Evolutionary conservation across 1,140 invertebrate species (phyloP).

Genomic region (Frieseomelitta varia): DNA sequence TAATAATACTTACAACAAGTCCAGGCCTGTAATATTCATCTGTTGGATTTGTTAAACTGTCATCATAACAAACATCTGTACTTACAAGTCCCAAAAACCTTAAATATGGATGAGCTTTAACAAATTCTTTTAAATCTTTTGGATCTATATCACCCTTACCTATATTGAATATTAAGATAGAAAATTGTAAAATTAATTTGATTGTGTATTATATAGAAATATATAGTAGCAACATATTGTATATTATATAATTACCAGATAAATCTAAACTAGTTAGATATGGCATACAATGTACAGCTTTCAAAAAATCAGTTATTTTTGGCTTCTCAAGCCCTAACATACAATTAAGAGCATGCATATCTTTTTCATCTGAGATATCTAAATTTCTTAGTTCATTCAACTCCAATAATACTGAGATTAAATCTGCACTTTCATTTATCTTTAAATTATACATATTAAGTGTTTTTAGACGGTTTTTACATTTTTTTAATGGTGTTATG

Average conservation of each 20-base stretch:
- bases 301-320: slow-evolving; percentile 82
- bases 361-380: slow-evolving; percentile 86
- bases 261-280: slow-evolving; percentile 87
- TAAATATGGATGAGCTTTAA: slow-evolving; percentile 81
- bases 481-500: slow-evolving; percentile 85
- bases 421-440: slow-evolving; percentile 80
- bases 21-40: slow-evolving; percentile 79
- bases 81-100: slow-evolving; percentile 86
- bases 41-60: slow-evolving; percentile 82
- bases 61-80: slow-evolving; percentile 84
- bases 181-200: neutral
- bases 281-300: slow-evolving; percentile 83
- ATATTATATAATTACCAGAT: slow-evolving; percentile 82
- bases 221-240: neutral
- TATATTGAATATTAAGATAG: slow-evolving; percentile 54
- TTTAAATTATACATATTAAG: slow-evolving; percentile 87
- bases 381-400: slow-evolving; percentile 84
- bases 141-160: slow-evolving; percentile 84
- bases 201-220: slow-evolving; percentile 7
- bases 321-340: slow-evolving; percentile 78
- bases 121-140: slow-evolving; percentile 82
- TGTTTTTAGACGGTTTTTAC: slow-evolving; percentile 85
- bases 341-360: slow-evolving; percentile 79
- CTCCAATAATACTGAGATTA: slow-evolving; percentile 84
- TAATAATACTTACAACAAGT: slow-evolving; percentile 78